A percentile compares a stretch with the other conserved stretches of the same genome.
Conservation (phyloP, 2,113 vertebrate species). For the Cinclus cinclus region DNA sequence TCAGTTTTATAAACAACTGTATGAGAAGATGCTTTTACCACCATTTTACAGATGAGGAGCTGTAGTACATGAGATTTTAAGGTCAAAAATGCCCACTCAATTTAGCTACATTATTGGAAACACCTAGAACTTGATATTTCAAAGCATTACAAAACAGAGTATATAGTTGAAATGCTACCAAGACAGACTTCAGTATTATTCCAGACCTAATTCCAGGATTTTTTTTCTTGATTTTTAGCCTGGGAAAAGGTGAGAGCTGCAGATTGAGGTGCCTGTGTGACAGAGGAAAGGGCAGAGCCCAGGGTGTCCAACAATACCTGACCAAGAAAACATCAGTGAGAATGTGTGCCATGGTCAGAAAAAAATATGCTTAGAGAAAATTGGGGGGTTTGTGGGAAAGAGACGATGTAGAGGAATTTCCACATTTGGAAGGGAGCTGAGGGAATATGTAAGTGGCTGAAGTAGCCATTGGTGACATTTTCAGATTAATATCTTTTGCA, state of each 20-base stretch:
- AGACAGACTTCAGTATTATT: not conserved
- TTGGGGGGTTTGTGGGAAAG: not conserved
- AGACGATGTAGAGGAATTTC: accelerated
- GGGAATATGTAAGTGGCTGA: not conserved
- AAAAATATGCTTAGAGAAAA: not conserved
- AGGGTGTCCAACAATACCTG: not conserved
- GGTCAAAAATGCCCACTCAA: slow-evolving; percentile 22
- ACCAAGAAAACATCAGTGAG: not conserved
- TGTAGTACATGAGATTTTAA: not conserved
- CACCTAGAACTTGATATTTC: not conserved
- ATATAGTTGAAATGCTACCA: not conserved
- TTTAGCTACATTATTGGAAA: slow-evolving; percentile 11
- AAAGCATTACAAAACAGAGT: not conserved
- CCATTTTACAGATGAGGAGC: slow-evolving; percentile 15
- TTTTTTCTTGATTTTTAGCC: not conserved
- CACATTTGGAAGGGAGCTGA: not conserved
- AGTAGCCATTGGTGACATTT: not conserved
- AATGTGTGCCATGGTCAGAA: not conserved
- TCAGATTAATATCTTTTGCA: not conserved
- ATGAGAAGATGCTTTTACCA: not conserved
- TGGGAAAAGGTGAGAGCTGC: not conserved
- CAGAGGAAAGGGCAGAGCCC: not conserved
- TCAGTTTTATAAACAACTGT: slow-evolving; percentile 2
- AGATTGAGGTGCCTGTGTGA: not conserved
- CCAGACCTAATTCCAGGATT: not conserved